A percentile compares a stretch with the other conserved stretches of the same genome.
Evolutionary conservation across 2,797 vertebrate species (phyloP).

Genomic region (Sebastiscus albofasciatus): DNA sequence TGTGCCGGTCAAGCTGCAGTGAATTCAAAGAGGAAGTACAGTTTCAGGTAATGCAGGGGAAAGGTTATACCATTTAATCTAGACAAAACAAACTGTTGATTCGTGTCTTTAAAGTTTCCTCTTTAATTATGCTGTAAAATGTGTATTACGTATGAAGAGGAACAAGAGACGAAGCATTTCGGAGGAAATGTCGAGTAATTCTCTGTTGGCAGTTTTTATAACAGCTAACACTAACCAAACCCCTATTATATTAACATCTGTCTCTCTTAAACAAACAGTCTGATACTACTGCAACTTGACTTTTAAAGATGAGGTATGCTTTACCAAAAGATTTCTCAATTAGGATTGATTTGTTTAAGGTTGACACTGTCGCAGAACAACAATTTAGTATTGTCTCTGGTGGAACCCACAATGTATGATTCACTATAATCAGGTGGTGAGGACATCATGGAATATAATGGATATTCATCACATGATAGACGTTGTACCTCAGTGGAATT

Average conservation of each 20-base stretch:
- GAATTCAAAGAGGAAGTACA: conserved; percentile 24
- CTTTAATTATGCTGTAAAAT: background rate
- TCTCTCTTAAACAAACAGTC: background rate
- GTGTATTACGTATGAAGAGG: background rate
- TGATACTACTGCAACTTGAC: background rate
- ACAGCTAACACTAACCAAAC: background rate
- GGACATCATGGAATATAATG: background rate
- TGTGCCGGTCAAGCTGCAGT: background rate
- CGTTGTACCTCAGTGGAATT: background rate
- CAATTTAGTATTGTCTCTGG: background rate
- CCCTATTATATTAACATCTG: background rate
- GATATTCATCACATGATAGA: background rate
- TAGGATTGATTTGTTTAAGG: background rate
- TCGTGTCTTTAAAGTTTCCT: background rate
- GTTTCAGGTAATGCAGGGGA: background rate
- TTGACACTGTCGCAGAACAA: background rate
- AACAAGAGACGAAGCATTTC: background rate
- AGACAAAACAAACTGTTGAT: background rate
- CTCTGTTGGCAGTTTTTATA: background rate
- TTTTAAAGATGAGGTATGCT: background rate
- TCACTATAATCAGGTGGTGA: background rate
- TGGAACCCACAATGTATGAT: background rate
- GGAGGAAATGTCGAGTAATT: background rate
- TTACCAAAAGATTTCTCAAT: background rate
- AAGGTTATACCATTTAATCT: background rate